Evolutionary conservation across 2,113 vertebrate genomes (phyloP), one percentile per base, ranked within the genome.

Genomic region (Oreocharis arfaki): DNA sequence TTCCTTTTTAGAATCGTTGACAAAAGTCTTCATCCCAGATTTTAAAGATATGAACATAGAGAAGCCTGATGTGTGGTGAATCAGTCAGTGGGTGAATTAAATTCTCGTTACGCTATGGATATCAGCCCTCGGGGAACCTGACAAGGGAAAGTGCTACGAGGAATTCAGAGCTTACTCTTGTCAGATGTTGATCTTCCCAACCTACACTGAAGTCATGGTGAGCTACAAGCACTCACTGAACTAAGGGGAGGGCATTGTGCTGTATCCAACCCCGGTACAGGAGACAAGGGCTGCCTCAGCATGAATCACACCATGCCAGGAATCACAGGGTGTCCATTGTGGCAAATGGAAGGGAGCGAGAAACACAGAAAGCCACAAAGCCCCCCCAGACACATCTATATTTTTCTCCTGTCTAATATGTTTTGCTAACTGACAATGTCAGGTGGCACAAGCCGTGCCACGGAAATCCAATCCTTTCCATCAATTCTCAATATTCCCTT

Each of bases 311-410:
- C 3, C 15, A 16, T 3, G 16, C 49, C 78, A 82, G 49, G 73
- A 67, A 60, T 7, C 1, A 0, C 21, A 59, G 41, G 3, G 16
- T 27, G 39, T 9, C 15, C 15, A 1, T 3, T 22, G 39, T 7
- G 27, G 12, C 3, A 47, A 15, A 13, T 2, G 15, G 57, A 76
- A 52, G 7, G 30, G n/a, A 23, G 30, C 16, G 42, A 77, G 50
- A 76, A 83, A 12, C 19, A 61, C 59, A 80, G 18, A 57, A 49
- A 67, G 30, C 2, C 24, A 26, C 28, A 33, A 44, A 33, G 11
- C 5, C 3, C 6, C 13, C 15, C 16, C 15, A 37, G 14, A 57
- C 8, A 56, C 32, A 64, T 42, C 27, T 4, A 5, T 15, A 11
- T 39, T 64, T 68, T 21, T 35, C 44, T 85, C 22, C 13, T 56